Evolutionary conservation across 1,140 invertebrate species (phyloP), one percentile per base, ranked within the genome.

Genomic region (Hormaphis cornu): DNA sequence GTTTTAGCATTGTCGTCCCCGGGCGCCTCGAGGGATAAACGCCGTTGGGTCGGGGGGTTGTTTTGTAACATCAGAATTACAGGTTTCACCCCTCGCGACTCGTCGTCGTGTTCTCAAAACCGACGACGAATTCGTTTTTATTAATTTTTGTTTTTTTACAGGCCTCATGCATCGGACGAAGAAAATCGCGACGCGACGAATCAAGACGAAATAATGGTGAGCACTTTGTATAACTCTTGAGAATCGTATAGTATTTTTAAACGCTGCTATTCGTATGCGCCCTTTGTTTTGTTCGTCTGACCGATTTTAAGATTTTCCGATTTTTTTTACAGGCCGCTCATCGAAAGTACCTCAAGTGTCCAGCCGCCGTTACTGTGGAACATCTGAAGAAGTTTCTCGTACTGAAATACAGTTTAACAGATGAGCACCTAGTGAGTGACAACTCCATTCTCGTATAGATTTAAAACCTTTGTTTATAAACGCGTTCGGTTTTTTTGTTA

Each of bases 371-470:
- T n/a, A 89, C 90, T 20, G 86, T 97, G 10, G 86, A 83, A 35
- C 87, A 91, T 73, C 77, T 96, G 2, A 95, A 95, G 78, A 94
- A 94, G 78, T 93, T 95, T 75, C 81, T 95, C 7, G 83, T 85
- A 61, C 84, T 88, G 73, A 96, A 96, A 76, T 95, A 89, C 78
- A 86, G 86, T 79, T 85, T 91, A 35, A 73, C 72, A 1, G 70
- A 73, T 18, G 73, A 77, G 66, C 74, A 78, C 42, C 73, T 73
- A 73, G 77, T 78, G 71, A 66, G 16, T 10, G 8, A 37, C 42
- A 46, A n/a, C 30, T 69, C 71, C 30, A 20, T 30, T 66, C 53
- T 50, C 59, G n/a, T n/a, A n/a, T n/a, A n/a, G n/a, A n/a, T n/a
- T n/a, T n/a, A n/a, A n/a, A n/a, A n/a, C n/a, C n/a, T n/a, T n/a